phyloP scores from a whole-genome alignment of 2,888 invertebrate species.

The Drosophila affinis region DNA sequence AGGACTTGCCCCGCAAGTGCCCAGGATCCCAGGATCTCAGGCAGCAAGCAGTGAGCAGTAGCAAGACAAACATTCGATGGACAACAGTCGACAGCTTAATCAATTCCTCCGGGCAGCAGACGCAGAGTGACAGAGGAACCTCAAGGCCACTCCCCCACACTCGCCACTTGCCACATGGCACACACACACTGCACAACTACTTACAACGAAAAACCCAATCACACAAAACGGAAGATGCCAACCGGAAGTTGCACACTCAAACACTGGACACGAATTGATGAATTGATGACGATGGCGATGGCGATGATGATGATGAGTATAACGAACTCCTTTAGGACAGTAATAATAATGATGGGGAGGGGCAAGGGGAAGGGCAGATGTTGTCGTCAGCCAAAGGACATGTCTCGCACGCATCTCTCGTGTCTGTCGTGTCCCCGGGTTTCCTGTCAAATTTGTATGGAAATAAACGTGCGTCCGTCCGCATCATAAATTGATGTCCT shows the following conservation, averaged over 20 bases:
- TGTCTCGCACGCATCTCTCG: conserved; percentile 10
- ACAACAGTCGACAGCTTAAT: conserved; percentile 58
- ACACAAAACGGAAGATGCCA: conserved; percentile 38
- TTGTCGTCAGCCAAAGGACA: conserved; percentile 8
- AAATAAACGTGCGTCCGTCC: conserved; percentile 33
- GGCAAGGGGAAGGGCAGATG: not conserved
- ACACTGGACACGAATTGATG: conserved; percentile 28
- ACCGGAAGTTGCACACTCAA: conserved; percentile 44
- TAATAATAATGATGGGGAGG: not conserved
- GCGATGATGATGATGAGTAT: not conserved
- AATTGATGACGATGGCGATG: not conserved
- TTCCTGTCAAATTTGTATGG: conserved; percentile 61
- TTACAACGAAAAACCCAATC: conserved; percentile 24
- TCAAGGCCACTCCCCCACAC: conserved; percentile 34
- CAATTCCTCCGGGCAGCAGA: conserved; percentile 51
- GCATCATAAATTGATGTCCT: conserved; percentile 47
- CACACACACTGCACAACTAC: too few species aligned
- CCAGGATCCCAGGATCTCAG: conserved; percentile 25
- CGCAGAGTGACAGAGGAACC: conserved; percentile 18
- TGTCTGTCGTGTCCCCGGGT: conserved; percentile 3
- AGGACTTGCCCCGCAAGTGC: conserved; percentile 14
- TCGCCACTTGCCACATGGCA: conserved; percentile 41
- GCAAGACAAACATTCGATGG: conserved; percentile 26
- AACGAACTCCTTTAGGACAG: not conserved
- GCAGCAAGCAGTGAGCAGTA: not conserved